These are phyloP conservation scores for Scrobipalpa costella DNA, from an alignment of 2,888 invertebrate genomes.

Conservation along the genomic window DNA sequence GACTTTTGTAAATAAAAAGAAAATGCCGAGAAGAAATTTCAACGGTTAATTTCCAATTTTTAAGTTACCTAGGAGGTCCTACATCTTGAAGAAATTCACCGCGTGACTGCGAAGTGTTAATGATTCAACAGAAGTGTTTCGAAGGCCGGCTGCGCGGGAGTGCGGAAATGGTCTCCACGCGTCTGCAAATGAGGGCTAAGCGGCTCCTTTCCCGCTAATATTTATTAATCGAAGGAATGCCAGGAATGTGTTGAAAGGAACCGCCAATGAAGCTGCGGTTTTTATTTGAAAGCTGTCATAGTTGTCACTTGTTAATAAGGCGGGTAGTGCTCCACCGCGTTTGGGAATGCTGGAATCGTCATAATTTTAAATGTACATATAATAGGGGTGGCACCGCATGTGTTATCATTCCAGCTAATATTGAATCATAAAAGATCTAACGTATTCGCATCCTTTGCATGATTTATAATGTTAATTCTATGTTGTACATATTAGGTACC, in stretches of 20 bases:
- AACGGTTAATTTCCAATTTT: not conserved
- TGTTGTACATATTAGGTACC: too few relatives aligned
- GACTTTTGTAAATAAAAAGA: too few relatives aligned
- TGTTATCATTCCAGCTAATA: too few relatives aligned
- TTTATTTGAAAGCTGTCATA: not conserved
- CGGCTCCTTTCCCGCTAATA: constrained; percentile 23
- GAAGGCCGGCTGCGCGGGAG: not conserved
- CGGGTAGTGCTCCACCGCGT: not conserved
- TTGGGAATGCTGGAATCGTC: too few relatives aligned
- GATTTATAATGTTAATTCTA: too few relatives aligned
- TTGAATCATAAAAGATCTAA: too few relatives aligned
- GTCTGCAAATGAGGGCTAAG: constrained; percentile 10
- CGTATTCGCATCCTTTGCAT: too few relatives aligned
- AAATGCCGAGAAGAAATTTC: too few relatives aligned
- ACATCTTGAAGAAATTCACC: not conserved
- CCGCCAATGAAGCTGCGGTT: constrained; percentile 7
- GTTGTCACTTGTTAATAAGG: constrained; percentile 15
- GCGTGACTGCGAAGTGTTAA: not conserved
- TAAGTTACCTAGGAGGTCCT: not conserved
- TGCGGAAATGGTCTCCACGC: constrained; percentile 5
- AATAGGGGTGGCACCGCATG: too few relatives aligned
- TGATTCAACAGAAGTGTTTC: not conserved
- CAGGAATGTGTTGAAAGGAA: not conserved
- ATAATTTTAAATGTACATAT: too few relatives aligned
- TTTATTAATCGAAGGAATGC: not conserved